Base-by-base conservation (phyloP, 2,888 invertebrate genomes). In the Zele albiditarsus region DNA sequence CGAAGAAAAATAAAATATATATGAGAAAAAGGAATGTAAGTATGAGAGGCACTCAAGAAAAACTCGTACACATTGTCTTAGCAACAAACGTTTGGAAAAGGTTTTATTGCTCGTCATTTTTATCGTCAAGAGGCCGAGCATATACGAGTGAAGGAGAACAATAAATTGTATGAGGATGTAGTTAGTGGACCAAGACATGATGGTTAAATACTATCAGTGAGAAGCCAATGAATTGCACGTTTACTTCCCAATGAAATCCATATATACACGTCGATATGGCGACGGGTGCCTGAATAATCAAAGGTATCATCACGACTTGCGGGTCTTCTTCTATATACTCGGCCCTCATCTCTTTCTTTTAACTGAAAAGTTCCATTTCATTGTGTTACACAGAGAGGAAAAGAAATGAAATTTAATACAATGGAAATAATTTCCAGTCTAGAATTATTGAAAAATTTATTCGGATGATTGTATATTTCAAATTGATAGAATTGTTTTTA, bases 261-360 rank as follows among this genome's bases (percentile, higher is more conserved):
- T 89, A 88, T 46, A n/a, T 46, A 46, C 16, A 46, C 87, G 84
- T 85, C 81, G 80, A 68, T 16, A 77, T 77, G 80, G 76, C 73
- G n/a, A 14, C 1, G 10, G 79, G 82, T 82, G 83, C 83, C 86
- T 86, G 84, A 88, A 87, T 88, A 88, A 88, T 88, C 88, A 88
- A 16, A 86, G 87, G 87, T 87, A 89, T 89, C 88, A 88, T 88
- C 86, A 85, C 86, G 84, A 88, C 88, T 88, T 88, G 88, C 82
- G 80, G 87, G 88, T 85, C 87, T 89, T 89, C 88, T 33, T 60
- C 27, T 69, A 62, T 65, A 38, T 38, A 8, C 62, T 62, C 31
- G 2, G 28, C 31, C 31, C 16, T 62, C 14, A 28, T 62, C 28
- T 20, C 31, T 4, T 28, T 14, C 31, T 3, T 10, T 31, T 27